Percentiles rank a stretch among this genome's conserved stretches.
Conservation (phyloP, 2,888 invertebrate genomes). For the Amorpha juglandis region DNA sequence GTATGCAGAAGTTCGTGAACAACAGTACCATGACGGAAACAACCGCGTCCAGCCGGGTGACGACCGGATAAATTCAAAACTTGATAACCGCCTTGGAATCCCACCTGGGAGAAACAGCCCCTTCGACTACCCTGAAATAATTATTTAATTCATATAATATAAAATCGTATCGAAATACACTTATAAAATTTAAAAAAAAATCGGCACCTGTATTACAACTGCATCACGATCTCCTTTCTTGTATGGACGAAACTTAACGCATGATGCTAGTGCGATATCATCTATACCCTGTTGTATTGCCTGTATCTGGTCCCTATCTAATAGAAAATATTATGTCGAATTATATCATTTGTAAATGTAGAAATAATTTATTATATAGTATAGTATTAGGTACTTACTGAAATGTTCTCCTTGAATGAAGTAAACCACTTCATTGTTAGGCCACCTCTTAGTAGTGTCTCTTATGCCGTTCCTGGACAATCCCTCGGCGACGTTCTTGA, state of each 20-base stretch:
- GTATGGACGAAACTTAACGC: conserved; percentile 77
- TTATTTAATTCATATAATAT: neutral
- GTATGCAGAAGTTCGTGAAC: conserved; percentile 92
- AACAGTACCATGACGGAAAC: conserved; percentile 87
- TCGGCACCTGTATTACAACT: conserved; percentile 75
- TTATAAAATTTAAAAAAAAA: neutral
- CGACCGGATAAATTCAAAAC: conserved; percentile 83
- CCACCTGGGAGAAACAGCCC: conserved; percentile 81
- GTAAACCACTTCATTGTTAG: conserved; percentile 75
- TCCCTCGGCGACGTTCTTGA: conserved; percentile 72
- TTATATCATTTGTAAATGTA: neutral
- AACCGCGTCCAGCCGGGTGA: conserved; percentile 84
- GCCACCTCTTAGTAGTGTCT: conserved; percentile 77
- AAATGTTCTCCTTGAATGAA: conserved; percentile 77
- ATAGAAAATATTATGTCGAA: conserved; percentile 34
- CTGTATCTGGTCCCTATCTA: conserved; percentile 72
- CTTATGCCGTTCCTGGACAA: conserved; percentile 74
- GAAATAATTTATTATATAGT: neutral
- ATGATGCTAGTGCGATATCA: conserved; percentile 75
- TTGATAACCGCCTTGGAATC: conserved; percentile 78
- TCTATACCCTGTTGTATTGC: conserved; percentile 77
- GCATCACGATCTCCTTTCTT: conserved; percentile 74
- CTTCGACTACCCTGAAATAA: conserved; percentile 66
- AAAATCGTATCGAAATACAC: no score
- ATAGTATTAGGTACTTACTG: conserved; percentile 69